Base-by-base conservation (phyloP, 2,113 vertebrate genomes). In the Lophochroa leadbeateri region DNA sequence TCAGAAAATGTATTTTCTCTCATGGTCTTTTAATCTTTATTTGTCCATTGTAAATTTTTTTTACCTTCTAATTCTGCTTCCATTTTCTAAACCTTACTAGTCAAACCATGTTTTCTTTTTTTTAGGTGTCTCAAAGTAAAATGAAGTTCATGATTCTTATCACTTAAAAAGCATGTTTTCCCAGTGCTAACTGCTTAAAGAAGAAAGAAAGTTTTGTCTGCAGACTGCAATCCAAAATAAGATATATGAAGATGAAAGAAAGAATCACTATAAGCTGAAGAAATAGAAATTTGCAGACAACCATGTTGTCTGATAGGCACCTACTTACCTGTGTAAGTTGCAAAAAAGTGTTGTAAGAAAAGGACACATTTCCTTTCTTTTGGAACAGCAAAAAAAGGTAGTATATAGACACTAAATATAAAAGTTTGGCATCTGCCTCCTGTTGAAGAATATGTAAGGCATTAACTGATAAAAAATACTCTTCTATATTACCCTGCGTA, bases 51-150 rank as follows among this genome's bases (percentile, higher is more conserved):
- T 98, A 85, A 82, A 43, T 82, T 92, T 92, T 92, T 96, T 84
- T 79, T n/a, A n/a, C 24, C 5, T 88, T 97, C 89, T 90, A 77
- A 88, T 84, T 83, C 91, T 65, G 61, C 82, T 97, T 93, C 95
- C 37, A 97, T 94, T 92, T 96, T 96, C 84, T 95, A 97, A 88
- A 97, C 71, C 90, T 97, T 94, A 69, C 87, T 95, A 96, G 96
- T 97, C 92, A 98, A 95, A 44, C 64, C 53, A 90, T 95, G 65
- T 96, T 97, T 96, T 94, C 81, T 96, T 88, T 97, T 96, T 95
- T 98, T 97, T 70, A 98, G 96, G 77, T 92, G 82, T 82, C 98
- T 98, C 49, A 60, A 81, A 75, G n/a, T 91, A 79, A 94, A 89
- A 63, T 33, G 2, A 58, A 50, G 9, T 49, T 86, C 15, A 27